A percentile compares a stretch with the other conserved stretches of the same genome.
Evolutionary conservation across 2,797 vertebrate species (phyloP).

Genomic region (Threskiornis aethiopicus): DNA sequence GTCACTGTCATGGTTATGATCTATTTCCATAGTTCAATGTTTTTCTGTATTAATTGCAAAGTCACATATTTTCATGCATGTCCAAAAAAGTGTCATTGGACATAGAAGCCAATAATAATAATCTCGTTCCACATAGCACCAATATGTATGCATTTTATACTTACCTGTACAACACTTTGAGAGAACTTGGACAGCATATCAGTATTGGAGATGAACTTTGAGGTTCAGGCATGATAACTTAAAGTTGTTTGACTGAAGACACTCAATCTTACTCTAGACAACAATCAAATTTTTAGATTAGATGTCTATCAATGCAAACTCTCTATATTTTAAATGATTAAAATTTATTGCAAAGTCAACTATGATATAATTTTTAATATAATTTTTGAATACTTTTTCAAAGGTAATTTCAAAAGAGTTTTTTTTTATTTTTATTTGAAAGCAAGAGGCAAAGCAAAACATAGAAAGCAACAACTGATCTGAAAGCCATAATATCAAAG

Average conservation of each 20-base stretch:
- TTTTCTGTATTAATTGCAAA: neutral
- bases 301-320: neutral
- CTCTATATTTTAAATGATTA: neutral
- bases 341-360: neutral
- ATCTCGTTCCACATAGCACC: neutral
- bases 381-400: neutral
- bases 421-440: neutral
- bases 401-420: neutral
- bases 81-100: neutral
- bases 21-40: neutral
- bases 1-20: constrained; percentile 1
- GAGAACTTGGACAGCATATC: neutral
- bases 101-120: neutral
- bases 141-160: neutral
- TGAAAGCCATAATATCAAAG: neutral
- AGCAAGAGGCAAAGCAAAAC: neutral
- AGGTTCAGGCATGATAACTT: neutral
- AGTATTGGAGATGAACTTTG: neutral
- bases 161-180: neutral
- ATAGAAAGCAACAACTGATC: neutral
- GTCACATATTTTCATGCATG: neutral
- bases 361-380: neutral
- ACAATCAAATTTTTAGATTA: neutral
- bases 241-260: neutral
- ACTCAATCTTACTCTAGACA: neutral